Conservation (phyloP, 2,888 invertebrate genomes). For the Petrophora chlorosata region DNA sequence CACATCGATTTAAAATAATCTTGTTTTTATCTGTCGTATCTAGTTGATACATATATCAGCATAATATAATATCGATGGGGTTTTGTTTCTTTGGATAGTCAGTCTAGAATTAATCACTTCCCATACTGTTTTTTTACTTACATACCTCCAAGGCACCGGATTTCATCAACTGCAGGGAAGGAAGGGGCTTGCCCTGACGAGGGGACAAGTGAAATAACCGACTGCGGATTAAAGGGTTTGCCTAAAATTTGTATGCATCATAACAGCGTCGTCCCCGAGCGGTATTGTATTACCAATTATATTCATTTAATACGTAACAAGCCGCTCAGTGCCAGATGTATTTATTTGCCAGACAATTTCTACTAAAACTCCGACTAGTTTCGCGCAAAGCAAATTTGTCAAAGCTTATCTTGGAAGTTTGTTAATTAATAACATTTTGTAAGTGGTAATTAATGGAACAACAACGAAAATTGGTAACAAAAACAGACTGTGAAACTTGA, state of each 20-base stretch:
- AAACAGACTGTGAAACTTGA: too few species aligned
- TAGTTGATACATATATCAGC: too few species aligned
- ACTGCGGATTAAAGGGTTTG: slow-evolving; percentile 79
- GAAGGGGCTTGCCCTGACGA: slow-evolving; percentile 49
- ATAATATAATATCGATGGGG: too few species aligned
- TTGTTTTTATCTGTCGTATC: background rate
- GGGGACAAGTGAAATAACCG: slow-evolving; percentile 82
- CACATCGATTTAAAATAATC: too few species aligned
- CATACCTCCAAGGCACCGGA: slow-evolving; percentile 64
- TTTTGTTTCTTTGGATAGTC: too few species aligned
- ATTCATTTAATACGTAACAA: slow-evolving; percentile 72
- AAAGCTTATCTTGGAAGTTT: slow-evolving; percentile 2
- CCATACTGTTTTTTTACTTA: slow-evolving; percentile 10
- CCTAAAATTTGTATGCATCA: slow-evolving; percentile 78
- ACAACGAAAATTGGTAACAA: background rate
- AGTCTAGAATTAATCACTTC: background rate
- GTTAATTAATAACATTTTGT: background rate
- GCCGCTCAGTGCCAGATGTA: slow-evolving; percentile 44
- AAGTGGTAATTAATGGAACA: background rate
- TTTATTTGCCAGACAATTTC: slow-evolving; percentile 28
- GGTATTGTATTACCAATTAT: slow-evolving; percentile 83
- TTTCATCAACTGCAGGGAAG: slow-evolving; percentile 69
- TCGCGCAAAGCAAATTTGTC: slow-evolving; percentile 21
- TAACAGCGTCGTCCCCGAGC: slow-evolving; percentile 66
- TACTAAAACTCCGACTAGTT: slow-evolving; percentile 6